These are phyloP conservation scores for Taxidea taxus DNA, from an alignment of 2,113 vertebrate genomes.

Conservation along the genomic window DNA sequence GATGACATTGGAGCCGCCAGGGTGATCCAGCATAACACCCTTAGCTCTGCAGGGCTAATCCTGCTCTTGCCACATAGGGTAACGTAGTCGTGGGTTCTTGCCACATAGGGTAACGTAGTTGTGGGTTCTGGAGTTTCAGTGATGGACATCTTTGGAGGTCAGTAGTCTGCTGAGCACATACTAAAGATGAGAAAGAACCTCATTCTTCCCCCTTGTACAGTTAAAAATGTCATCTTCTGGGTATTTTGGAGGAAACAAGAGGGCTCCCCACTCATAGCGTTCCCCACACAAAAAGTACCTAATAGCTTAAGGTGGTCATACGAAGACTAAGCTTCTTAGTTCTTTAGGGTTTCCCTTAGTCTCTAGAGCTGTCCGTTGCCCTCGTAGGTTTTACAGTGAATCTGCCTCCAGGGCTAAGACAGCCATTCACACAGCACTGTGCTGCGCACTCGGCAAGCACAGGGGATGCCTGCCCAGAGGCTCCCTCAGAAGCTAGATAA, in stretches of 20 bases:
- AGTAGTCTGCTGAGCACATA: neutral
- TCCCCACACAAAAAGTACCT: neutral
- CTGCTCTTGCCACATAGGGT: neutral
- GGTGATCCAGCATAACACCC: neutral
- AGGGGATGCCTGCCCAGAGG: neutral
- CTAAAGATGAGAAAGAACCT: neutral
- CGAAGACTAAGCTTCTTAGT: neutral
- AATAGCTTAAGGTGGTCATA: neutral
- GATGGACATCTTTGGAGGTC: neutral
- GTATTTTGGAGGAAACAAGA: neutral
- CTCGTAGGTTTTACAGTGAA: neutral
- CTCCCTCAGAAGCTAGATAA: neutral
- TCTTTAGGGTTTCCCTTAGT: neutral
- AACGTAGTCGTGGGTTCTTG: neutral
- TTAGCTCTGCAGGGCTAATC: fast-evolving
- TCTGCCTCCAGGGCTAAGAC: neutral
- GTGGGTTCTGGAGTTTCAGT: neutral
- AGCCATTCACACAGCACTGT: neutral
- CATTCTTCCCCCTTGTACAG: neutral
- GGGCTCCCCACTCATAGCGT: neutral
- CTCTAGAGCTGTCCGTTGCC: neutral
- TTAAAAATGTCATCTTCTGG: neutral
- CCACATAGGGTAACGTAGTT: no score
- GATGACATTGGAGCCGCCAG: neutral
- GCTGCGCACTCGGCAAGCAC: fast-evolving